Base-by-base conservation (phyloP, 2,113 vertebrate genomes). In the Globicephala melas region DNA sequence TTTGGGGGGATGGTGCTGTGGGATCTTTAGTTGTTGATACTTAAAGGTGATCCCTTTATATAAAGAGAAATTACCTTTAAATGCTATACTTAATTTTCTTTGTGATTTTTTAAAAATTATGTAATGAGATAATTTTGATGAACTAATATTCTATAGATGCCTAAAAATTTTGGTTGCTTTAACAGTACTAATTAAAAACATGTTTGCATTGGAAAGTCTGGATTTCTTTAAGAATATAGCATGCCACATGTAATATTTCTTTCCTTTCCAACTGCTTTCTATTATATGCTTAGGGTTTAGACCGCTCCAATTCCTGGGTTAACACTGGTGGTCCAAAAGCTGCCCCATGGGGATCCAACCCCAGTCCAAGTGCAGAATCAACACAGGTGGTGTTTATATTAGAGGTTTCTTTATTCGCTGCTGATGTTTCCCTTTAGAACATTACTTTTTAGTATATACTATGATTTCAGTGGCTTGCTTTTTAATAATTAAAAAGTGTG, bases 261-360 rank as follows among this genome's bases (percentile, higher is more conserved):
- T 99, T 99, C 99, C 99, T 99, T 99, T 99, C 99, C 99, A 98
- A 98, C 99, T 99, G 99, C 99, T 99, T 98, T 98, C 99, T 98
- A 21, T 99, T 98, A 98, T 99, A 97, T 98, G 98, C 98, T 98
- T 99, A 99, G 99, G 99, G 99, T 98, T 99, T 99, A 99, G 99
- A 99, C 98, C 99, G 99, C 99, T 99, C 99, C 99, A 99, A 99
- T 99, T 99, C 99, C 99, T 99, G 99, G 99, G 99, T 99, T 99
- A 99, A 99, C 99, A 99, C 99, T 99, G 99, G 99, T 99, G 99
- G 99, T 99, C 99, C 99, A 99, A 99, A 99, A 99, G 99, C 99
- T 98, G 99, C 99, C 99, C 99, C 99, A 99, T 99, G 99, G 99
- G 99, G 99, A 99, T 99, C 99, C 99, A 99, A 99, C 99, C 99